Percentiles rank a stretch among this genome's conserved stretches.
Conservation (phyloP, 2,113 vertebrate species). For the Isurus oxyrinchus region DNA sequence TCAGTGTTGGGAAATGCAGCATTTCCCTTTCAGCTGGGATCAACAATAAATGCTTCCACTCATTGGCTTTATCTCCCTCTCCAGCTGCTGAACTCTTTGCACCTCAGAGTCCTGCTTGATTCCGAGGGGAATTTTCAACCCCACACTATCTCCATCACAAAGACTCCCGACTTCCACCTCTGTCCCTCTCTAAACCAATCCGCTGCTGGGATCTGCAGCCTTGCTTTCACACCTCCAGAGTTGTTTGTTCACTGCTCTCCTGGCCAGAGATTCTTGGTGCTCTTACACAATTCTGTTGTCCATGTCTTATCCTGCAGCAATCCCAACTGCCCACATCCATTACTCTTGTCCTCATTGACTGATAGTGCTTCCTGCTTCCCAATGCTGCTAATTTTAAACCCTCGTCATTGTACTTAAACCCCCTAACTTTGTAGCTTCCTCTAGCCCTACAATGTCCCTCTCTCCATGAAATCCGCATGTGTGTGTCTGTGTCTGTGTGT, state of each 20-base stretch:
- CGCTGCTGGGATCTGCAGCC: background rate
- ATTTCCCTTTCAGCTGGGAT: background rate
- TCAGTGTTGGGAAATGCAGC: background rate
- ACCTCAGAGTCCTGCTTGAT: background rate
- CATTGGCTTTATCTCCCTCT: background rate
- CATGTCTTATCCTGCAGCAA: background rate
- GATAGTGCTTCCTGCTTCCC: background rate
- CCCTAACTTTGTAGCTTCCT: background rate
- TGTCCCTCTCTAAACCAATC: background rate
- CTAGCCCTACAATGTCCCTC: background rate
- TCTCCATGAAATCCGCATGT: background rate
- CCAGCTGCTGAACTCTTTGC: background rate
- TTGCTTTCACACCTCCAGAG: background rate
- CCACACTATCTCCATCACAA: background rate
- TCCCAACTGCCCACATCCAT: background rate
- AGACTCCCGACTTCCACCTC: background rate
- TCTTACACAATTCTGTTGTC: background rate
- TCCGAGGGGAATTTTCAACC: background rate
- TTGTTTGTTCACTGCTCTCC: background rate
- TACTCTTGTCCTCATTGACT: background rate
- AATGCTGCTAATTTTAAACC: background rate
- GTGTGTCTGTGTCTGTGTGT: no score
- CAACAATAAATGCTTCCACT: background rate
- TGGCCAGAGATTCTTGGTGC: background rate
- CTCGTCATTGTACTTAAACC: no score